Conservation (phyloP, 2,888 invertebrate species). For the Ferdinandea cuprea region DNA sequence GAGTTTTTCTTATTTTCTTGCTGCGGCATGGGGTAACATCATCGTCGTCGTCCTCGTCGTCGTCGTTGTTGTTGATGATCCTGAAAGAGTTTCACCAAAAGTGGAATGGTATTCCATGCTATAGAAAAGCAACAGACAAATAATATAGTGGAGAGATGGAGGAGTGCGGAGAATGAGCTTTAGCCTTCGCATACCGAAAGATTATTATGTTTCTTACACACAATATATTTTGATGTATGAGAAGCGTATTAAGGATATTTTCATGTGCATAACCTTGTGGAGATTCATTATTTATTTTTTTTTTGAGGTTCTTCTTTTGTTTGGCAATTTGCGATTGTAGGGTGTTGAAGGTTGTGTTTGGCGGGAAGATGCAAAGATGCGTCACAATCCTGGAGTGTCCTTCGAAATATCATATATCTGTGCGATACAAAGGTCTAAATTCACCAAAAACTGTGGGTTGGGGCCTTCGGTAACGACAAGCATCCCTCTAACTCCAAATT, state of each 20-base stretch:
- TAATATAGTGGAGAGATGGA: not conserved
- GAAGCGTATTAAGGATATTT: constrained; percentile 53
- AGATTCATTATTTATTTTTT: constrained; percentile 4
- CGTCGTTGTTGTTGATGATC: constrained; percentile 55
- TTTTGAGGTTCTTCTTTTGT: constrained; percentile 33
- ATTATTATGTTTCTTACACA: constrained; percentile 67
- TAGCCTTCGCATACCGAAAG: constrained; percentile 42
- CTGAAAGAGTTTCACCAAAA: constrained; percentile 38
- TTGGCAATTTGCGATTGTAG: constrained; percentile 34
- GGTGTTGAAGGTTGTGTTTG: constrained; percentile 5
- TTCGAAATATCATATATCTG: too few relatives aligned
- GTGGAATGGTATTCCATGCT: too few relatives aligned
- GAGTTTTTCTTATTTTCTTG: constrained; percentile 18
- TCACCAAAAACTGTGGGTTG: too few relatives aligned
- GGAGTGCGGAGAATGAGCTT: constrained; percentile 12
- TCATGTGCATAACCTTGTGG: constrained; percentile 27
- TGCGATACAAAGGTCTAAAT: too few relatives aligned
- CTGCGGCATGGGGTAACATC: not conserved
- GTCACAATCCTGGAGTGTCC: too few relatives aligned
- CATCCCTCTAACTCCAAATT: too few relatives aligned
- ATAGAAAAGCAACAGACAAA: not conserved
- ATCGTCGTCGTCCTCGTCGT: constrained; percentile 15
- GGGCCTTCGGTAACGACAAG: too few relatives aligned
- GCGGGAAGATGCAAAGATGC: not conserved
- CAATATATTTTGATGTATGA: constrained; percentile 64